Evolutionary conservation across 2,888 invertebrate genomes (phyloP).

Genomic region (Pseudanteris insignis): DNA sequence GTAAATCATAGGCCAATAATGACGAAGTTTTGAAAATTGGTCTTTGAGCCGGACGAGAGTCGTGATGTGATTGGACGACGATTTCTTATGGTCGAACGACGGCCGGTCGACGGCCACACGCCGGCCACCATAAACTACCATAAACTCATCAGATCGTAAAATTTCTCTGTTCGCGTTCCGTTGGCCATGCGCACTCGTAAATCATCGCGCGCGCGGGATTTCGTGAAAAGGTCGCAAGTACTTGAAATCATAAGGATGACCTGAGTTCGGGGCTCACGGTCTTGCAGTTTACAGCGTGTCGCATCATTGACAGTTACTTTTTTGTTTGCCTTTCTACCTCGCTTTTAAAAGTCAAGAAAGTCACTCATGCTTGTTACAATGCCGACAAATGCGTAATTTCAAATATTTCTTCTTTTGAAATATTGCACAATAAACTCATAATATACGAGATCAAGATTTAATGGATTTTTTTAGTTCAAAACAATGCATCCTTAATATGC

Average conservation of each 20-base stretch:
- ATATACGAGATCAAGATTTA: too few relatives aligned
- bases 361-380: too few relatives aligned
- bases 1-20: constrained; percentile 43
- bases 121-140: constrained; percentile 61
- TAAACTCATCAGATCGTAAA: constrained; percentile 61
- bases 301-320: constrained; percentile 17
- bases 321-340: constrained; percentile 21
- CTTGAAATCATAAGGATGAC: constrained; percentile 28
- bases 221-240: constrained; percentile 44
- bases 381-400: too few relatives aligned
- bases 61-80: constrained; percentile 37
- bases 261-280: constrained; percentile 13
- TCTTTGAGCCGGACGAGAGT: too few relatives aligned
- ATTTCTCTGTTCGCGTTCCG: constrained; percentile 48
- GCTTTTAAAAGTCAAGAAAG: too few relatives aligned
- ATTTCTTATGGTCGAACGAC: constrained; percentile 60
- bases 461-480: too few relatives aligned
- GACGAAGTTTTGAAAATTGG: constrained; percentile 7
- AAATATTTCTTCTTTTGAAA: too few relatives aligned
- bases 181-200: constrained; percentile 49
- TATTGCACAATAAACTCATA: too few relatives aligned
- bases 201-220: constrained; percentile 23
- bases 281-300: constrained; percentile 19
- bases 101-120: constrained; percentile 55
- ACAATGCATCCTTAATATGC: too few relatives aligned